A percentile compares a stretch with the other conserved stretches of the same genome.
phyloP scores from a whole-genome alignment of 2,888 invertebrate species.

The Pyrrhosoma nymphula region DNA sequence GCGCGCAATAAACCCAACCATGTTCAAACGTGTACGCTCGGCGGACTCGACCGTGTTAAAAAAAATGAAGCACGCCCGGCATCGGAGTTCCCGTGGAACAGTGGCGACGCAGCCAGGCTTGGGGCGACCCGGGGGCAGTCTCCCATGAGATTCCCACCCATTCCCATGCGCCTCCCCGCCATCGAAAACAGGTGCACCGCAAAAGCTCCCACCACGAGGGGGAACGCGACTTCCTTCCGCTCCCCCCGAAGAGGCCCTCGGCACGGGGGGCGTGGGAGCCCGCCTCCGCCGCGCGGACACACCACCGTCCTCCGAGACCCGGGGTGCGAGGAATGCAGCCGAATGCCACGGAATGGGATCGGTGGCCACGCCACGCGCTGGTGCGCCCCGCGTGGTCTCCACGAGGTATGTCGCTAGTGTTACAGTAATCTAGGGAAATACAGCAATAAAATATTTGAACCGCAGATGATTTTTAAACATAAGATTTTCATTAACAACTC shows the following conservation, averaged over 20 bases:
- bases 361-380: not conserved
- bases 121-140: not conserved
- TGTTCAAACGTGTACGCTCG: not conserved
- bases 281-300: not conserved
- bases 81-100: constrained; percentile 8
- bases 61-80: not conserved
- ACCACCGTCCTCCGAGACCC: not conserved
- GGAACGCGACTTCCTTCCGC: constrained; percentile 4
- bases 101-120: not conserved
- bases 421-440: no score
- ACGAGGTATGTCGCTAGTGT: no score
- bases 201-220: not conserved
- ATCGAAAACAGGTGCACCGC: constrained; percentile 30
- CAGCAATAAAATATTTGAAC: no score
- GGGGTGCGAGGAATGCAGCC: not conserved
- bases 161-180: not conserved
- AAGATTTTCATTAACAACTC: no score
- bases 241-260: not conserved
- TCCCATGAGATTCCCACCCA: constrained; percentile 25
- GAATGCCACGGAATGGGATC: not conserved
- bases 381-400: no score
- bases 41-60: not conserved
- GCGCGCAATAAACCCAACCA: not conserved
- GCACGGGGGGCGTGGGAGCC: not conserved
- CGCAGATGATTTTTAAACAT: no score